Base-by-base conservation (phyloP, 2,888 invertebrate genomes). In the Agonopterix subpropinquella region DNA sequence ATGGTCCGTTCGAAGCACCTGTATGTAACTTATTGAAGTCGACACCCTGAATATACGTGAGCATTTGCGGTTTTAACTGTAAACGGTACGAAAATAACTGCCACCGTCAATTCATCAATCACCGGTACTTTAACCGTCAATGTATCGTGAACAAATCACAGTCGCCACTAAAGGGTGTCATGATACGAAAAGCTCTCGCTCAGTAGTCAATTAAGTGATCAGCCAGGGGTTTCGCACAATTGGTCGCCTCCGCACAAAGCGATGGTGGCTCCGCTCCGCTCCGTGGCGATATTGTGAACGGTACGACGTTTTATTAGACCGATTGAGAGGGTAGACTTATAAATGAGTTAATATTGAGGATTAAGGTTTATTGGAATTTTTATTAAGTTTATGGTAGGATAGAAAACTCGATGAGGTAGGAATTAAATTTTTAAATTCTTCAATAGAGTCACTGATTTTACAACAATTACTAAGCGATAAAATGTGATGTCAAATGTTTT, bases 221-320 rank as follows among this genome's bases (percentile, higher is more conserved):
- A 85, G 77, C 71, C 84, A 85, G 85, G 84, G 85, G 86, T 81
- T 76, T 74, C 70, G 75, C 77, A 80, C 87, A 85, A 86, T 86
- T 81, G 87, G 86, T 75, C 86, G 86, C 87, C 82, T 85, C 73
- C 65, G 68, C 74, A 88, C 83, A 88, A 87, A 70, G 81, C 74
- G 62, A 65, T 73, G 57, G 73, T 77, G 69, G 76, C 73, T 80
- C 75, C 74, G 67, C 67, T 44, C 41, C 59, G 59, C 57, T 59
- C 48, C 55, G 62, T 56, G 57, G 65, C 60, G 61, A 59, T 62
- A 70, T 73, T 74, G 72, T 65, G 70, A 69, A 71, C 62, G 60
- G 56, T 45, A 28, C 62, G 61, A 67, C 65, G 72, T 75, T 79
- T 79, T 79, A 80, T 80, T 80, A 77, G 71, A 75, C 61, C 67